Evolutionary conservation across 2,888 invertebrate species (phyloP).

Genomic region (Xanthorhoe spadicearia): DNA sequence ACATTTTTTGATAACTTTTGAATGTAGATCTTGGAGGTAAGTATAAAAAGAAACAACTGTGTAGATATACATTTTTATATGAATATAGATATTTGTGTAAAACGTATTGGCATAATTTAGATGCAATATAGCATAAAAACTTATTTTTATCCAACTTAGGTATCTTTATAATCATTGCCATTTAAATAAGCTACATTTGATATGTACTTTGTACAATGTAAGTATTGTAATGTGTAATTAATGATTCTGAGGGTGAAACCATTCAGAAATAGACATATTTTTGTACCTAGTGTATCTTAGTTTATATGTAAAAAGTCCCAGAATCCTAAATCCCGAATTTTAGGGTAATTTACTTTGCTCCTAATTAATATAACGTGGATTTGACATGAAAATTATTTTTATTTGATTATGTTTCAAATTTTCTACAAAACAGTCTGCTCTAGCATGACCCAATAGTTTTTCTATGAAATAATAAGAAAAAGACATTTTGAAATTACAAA

Average conservation of each 20-base stretch:
- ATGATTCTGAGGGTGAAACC: conserved; percentile 62
- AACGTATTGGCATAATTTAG: not conserved
- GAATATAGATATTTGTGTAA: too few species aligned
- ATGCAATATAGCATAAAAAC: conserved; percentile 16
- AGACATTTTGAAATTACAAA: not conserved
- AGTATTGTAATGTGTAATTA: conserved; percentile 31
- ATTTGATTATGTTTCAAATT: not conserved
- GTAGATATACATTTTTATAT: conserved; percentile 2
- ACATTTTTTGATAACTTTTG: not conserved
- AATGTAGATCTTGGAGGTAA: not conserved
- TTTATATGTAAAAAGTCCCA: not conserved
- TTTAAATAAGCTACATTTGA: conserved; percentile 64
- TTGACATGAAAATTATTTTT: too few species aligned
- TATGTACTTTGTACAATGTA: conserved; percentile 48
- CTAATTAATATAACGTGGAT: not conserved
- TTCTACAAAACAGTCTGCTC: not conserved
- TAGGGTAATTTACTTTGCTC: not conserved
- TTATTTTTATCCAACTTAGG: conserved; percentile 25
- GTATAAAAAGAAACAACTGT: not conserved
- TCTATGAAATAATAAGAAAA: not conserved
- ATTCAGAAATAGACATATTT: conserved; percentile 46
- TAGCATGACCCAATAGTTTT: not conserved
- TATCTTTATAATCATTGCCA: conserved; percentile 69
- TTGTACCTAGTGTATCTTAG: conserved; percentile 13
- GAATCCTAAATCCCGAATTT: not conserved